phyloP scores from a whole-genome alignment of 2,888 invertebrate species.

The Tolmerus cingulatus region DNA sequence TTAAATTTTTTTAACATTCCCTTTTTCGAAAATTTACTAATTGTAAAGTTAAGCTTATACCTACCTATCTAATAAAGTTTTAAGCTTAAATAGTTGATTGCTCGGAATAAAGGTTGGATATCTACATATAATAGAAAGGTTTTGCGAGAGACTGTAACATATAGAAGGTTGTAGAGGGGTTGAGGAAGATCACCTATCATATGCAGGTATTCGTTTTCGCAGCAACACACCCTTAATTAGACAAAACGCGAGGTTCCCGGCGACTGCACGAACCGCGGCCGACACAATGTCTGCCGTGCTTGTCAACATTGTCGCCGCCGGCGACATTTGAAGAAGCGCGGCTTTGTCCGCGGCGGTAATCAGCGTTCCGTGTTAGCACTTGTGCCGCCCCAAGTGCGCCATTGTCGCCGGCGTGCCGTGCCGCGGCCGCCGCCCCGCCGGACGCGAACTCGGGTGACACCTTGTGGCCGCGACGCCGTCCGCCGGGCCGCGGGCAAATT shows the following conservation, averaged over 20 bases:
- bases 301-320: background rate
- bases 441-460: background rate
- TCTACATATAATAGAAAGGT: no score
- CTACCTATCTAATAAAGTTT: no score
- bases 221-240: constrained; percentile 41
- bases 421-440: background rate
- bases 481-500: background rate
- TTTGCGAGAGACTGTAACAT: background rate
- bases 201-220: constrained; percentile 3
- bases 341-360: constrained; percentile 24
- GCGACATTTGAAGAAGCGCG: constrained; percentile 3
- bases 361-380: constrained; percentile 26
- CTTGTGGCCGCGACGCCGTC: background rate
- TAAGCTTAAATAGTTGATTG: no score
- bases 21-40: no score
- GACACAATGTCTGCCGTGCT: constrained; percentile 21
- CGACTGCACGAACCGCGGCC: background rate
- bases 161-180: background rate
- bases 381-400: background rate
- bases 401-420: background rate
- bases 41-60: no score
- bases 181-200: background rate
- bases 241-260: constrained; percentile 13
- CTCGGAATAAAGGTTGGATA: no score
- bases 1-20: no score